phyloP scores from a whole-genome alignment of 2,888 invertebrate species.

The Cosmia trapezina region DNA sequence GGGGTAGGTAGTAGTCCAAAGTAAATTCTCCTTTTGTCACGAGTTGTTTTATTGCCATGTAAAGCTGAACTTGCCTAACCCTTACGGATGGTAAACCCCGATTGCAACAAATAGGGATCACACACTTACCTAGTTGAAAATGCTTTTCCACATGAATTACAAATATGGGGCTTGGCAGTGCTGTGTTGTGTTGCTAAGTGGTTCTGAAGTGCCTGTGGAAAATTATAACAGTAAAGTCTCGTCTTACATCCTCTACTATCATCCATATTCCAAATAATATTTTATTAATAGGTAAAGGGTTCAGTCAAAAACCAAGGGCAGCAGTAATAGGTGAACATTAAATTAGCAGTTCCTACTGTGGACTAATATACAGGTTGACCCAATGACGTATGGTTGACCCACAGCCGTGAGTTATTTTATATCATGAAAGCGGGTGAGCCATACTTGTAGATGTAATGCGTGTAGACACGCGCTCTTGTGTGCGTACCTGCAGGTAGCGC shows the following conservation, averaged over 20 bases:
- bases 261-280: not conserved
- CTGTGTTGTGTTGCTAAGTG: slow-evolving; percentile 72
- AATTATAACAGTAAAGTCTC: not conserved
- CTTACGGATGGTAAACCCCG: not conserved
- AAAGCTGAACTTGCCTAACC: not conserved
- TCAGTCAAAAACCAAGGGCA: too few relatives aligned
- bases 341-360: too few relatives aligned
- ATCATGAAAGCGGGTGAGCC: too few relatives aligned
- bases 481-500: too few relatives aligned
- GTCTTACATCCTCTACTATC: too few relatives aligned
- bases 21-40: too few relatives aligned
- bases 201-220: slow-evolving; percentile 67
- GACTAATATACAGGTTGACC: too few relatives aligned
- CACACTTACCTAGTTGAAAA: slow-evolving; percentile 70
- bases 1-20: not conserved
- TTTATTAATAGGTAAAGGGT: not conserved
- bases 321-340: not conserved
- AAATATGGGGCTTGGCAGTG: slow-evolving; percentile 68
- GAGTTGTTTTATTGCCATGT: not conserved
- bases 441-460: too few relatives aligned
- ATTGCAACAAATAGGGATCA: not conserved
- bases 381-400: too few relatives aligned
- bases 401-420: too few relatives aligned
- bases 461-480: too few relatives aligned
- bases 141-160: slow-evolving; percentile 68